Evolutionary conservation across 2,113 vertebrate species (phyloP).

Genomic region (Sinocyclocheilus grahami): DNA sequence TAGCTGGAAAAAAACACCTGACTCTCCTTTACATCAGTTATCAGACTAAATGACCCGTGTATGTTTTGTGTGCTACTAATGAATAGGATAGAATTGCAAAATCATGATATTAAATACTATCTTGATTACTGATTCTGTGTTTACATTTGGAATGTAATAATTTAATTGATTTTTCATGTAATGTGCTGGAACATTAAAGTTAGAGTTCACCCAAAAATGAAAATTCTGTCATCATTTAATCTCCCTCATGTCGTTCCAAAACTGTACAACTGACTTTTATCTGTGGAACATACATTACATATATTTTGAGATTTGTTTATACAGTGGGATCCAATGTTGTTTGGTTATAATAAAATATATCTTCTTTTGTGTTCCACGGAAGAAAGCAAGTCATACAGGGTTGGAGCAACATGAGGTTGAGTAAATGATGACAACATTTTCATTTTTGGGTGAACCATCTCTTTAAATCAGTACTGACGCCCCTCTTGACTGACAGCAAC

Average conservation of each 20-base stretch:
- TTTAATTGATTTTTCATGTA: neutral
- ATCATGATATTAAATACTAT: neutral
- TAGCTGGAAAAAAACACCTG: constrained; percentile 21
- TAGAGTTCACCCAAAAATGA: neutral
- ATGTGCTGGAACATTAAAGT: neutral
- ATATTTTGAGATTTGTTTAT: neutral
- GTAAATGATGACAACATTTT: no score
- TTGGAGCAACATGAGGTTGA: neutral
- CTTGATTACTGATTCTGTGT: neutral
- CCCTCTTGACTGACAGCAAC: neutral
- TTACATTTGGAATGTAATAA: neutral
- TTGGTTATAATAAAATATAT: neutral
- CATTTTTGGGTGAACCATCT: neutral
- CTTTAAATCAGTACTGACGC: neutral
- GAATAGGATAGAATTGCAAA: neutral
- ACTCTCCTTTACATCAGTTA: constrained; percentile 7
- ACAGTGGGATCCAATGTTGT: neutral
- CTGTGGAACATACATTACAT: neutral
- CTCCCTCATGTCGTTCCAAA: neutral
- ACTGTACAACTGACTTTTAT: neutral
- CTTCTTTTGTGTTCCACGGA: neutral
- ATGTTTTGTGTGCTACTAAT: neutral
- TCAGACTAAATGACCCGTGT: neutral
- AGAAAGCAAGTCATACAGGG: neutral
- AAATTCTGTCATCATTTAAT: neutral